A percentile compares a stretch with the other conserved stretches of the same genome.
phyloP scores from a whole-genome alignment of 1,140 invertebrate species.

The Stegodyphus mimosarum region DNA sequence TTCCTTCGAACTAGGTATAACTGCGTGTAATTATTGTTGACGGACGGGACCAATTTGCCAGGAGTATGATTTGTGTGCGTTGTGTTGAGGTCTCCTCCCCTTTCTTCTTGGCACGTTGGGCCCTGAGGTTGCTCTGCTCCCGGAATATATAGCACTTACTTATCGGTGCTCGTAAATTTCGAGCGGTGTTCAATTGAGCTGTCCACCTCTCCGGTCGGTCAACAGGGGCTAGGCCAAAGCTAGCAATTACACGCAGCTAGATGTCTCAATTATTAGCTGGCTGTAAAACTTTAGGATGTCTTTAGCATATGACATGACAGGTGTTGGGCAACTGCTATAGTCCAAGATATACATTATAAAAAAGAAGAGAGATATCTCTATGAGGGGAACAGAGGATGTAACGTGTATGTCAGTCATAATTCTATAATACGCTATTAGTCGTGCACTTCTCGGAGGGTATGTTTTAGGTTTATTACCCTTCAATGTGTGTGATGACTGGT shows the following conservation, averaged over 20 bases:
- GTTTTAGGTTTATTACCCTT: conserved; percentile 46
- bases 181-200: conserved; percentile 51
- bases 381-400: conserved; percentile 38
- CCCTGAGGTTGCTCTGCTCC: conserved; percentile 47
- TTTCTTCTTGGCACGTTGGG: conserved; percentile 19
- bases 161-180: conserved; percentile 59
- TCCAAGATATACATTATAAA: neutral
- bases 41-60: conserved; percentile 50
- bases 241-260: conserved; percentile 52
- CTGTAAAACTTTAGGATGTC: conserved; percentile 41
- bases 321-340: conserved; percentile 41
- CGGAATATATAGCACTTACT: conserved; percentile 59
- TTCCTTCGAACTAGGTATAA: conserved; percentile 41
- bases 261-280: conserved; percentile 58
- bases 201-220: conserved; percentile 51
- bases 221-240: conserved; percentile 46
- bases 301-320: conserved; percentile 58
- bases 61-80: conserved; percentile 57
- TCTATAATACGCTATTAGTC: conserved; percentile 59
- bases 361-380: conserved; percentile 22
- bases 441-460: conserved; percentile 11
- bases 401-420: conserved; percentile 59
- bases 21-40: conserved; percentile 61
- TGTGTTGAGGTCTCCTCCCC: conserved; percentile 44
- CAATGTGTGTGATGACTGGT: conserved; percentile 55